Conservation (phyloP, 2,888 invertebrate genomes). For the Dorcus parallelipipedus region DNA sequence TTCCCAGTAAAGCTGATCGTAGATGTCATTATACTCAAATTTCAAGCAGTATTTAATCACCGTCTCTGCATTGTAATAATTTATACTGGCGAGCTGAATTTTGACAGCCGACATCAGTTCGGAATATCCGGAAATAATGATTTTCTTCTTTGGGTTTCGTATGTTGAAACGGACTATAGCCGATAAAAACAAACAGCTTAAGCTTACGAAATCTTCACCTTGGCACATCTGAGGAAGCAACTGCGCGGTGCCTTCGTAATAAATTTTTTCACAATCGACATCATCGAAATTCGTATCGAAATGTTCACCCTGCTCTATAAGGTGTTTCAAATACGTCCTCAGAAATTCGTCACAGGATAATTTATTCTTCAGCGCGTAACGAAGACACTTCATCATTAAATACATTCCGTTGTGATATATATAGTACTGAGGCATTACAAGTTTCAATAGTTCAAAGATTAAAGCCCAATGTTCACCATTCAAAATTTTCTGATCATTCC, state of each 20-base stretch:
- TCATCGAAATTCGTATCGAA: not conserved
- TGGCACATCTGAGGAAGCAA: not conserved
- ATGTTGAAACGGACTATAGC: not conserved
- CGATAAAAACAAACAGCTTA: not conserved
- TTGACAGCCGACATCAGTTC: too few species aligned
- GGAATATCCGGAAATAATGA: too few species aligned
- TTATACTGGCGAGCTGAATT: too few species aligned
- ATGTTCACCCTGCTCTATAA: not conserved
- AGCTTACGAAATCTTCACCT: not conserved
- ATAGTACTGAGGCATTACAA: not conserved
- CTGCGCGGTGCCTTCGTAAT: not conserved
- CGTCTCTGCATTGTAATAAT: too few species aligned
- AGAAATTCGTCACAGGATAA: too few species aligned
- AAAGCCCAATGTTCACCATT: slow-evolving; percentile 4
- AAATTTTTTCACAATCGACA: not conserved
- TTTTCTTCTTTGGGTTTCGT: not conserved
- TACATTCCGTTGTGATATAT: not conserved
- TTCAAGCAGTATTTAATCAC: too few species aligned
- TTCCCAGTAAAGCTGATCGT: not conserved
- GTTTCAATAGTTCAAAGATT: not conserved
- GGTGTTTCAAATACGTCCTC: not conserved
- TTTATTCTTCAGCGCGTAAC: too few species aligned
- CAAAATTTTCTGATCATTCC: slow-evolving; percentile 3
- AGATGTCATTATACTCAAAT: too few species aligned
- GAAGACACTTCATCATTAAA: not conserved